Percentiles rank a stretch among this genome's conserved stretches.
Conservation (phyloP, 2,113 vertebrate species). For the Dipodomys stephensi region DNA sequence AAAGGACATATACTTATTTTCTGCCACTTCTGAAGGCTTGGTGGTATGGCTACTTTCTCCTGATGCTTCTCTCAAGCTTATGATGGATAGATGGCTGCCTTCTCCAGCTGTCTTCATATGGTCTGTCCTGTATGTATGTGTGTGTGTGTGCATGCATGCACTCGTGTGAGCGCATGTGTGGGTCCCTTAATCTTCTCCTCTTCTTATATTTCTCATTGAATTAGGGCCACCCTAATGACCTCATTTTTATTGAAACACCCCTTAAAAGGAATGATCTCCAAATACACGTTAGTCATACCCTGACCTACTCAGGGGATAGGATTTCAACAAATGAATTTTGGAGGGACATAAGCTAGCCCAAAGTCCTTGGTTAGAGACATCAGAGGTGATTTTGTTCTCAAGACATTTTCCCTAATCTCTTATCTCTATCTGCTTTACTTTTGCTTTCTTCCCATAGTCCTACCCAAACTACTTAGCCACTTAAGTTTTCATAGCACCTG, state of each 20-base stretch:
- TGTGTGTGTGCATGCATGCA: background rate
- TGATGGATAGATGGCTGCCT: background rate
- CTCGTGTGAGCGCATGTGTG: no score
- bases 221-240: background rate
- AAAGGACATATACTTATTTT: constrained; percentile 24
- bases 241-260: background rate
- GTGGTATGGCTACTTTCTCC: background rate
- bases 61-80: background rate
- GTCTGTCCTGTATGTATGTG: background rate
- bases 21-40: background rate
- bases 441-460: background rate
- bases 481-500: background rate
- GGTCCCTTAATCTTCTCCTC: background rate
- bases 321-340: constrained; percentile 18
- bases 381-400: constrained; percentile 36
- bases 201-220: background rate
- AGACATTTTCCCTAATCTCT: background rate
- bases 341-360: background rate
- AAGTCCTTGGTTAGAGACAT: background rate
- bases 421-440: background rate
- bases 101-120: background rate
- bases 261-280: constrained; percentile 12
- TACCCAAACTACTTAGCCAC: background rate
- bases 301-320: background rate
- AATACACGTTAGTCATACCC: background rate